A percentile compares a stretch with the other conserved stretches of the same genome.
phyloP scores from a whole-genome alignment of 2,797 vertebrate species.

The Eleutherodactylus coqui region DNA sequence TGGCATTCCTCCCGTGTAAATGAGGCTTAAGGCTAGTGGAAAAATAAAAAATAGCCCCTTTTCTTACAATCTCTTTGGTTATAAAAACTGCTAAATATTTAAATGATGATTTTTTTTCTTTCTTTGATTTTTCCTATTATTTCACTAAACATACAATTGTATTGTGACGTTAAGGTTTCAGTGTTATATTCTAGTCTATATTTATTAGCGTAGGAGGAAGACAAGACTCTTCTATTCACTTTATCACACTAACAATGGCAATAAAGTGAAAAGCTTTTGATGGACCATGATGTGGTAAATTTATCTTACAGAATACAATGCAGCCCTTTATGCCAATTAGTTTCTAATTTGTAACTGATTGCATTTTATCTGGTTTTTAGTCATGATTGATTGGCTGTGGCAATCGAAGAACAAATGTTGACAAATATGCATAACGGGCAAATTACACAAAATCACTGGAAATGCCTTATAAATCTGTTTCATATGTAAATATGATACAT shows the following conservation, averaged over 20 bases:
- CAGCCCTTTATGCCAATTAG: slow-evolving; percentile 47
- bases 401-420: slow-evolving; percentile 49
- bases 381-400: slow-evolving; percentile 51
- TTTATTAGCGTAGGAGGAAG: not conserved
- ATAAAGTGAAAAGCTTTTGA: not conserved
- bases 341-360: slow-evolving; percentile 46
- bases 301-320: slow-evolving; percentile 1
- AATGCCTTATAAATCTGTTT: slow-evolving; percentile 18
- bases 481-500: not conserved
- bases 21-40: too few species aligned
- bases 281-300: slow-evolving; percentile 7
- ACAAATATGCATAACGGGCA: slow-evolving; percentile 48
- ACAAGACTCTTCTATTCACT: not conserved
- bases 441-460: slow-evolving; percentile 48
- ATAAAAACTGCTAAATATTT: not conserved
- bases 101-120: not conserved
- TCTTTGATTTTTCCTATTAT: not conserved
- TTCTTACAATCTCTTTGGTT: not conserved
- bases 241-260: not conserved
- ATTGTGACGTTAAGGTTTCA: not conserved
- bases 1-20: too few species aligned
- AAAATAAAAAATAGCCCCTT: not conserved
- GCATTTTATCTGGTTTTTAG: slow-evolving; percentile 33
- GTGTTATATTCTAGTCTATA: not conserved
- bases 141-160: not conserved